These are phyloP conservation scores for Corythornis vintsioides DNA, from an alignment of 2,113 vertebrate genomes.

Conservation along the genomic window DNA sequence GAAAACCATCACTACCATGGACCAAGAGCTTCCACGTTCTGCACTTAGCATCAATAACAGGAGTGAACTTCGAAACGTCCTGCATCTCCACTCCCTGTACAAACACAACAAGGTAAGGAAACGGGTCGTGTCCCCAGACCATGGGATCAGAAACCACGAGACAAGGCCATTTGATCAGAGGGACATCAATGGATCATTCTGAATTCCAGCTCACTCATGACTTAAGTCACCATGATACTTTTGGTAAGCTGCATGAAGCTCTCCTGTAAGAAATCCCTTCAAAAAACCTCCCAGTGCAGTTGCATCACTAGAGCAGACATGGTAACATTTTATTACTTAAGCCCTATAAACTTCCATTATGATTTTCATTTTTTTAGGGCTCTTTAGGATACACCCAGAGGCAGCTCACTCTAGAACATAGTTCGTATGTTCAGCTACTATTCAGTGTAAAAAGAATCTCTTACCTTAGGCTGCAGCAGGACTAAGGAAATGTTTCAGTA, in stretches of 20 bases:
- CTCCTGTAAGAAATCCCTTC: neutral
- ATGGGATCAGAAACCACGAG: neutral
- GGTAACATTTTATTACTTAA: neutral
- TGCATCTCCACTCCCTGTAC: conserved; percentile 87
- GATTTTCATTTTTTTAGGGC: no score
- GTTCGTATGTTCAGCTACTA: neutral
- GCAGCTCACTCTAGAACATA: neutral
- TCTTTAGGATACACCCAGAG: neutral
- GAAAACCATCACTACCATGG: conserved; percentile 87
- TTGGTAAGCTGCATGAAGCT: neutral
- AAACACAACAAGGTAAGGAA: conserved; percentile 86
- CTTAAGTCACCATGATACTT: neutral
- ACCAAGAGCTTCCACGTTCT: conserved; percentile 88
- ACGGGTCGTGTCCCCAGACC: accelerated
- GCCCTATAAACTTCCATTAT: neutral
- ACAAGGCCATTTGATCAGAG: no score
- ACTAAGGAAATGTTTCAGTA: accelerated
- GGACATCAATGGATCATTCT: neutral
- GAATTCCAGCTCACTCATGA: neutral
- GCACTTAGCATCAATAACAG: conserved; percentile 89
- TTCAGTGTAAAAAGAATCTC: neutral
- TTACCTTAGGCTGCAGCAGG: neutral
- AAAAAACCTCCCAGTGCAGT: neutral
- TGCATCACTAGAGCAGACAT: neutral
- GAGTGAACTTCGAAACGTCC: conserved; percentile 81